Conservation (phyloP, 2,888 invertebrate species). For the Timandra comae region DNA sequence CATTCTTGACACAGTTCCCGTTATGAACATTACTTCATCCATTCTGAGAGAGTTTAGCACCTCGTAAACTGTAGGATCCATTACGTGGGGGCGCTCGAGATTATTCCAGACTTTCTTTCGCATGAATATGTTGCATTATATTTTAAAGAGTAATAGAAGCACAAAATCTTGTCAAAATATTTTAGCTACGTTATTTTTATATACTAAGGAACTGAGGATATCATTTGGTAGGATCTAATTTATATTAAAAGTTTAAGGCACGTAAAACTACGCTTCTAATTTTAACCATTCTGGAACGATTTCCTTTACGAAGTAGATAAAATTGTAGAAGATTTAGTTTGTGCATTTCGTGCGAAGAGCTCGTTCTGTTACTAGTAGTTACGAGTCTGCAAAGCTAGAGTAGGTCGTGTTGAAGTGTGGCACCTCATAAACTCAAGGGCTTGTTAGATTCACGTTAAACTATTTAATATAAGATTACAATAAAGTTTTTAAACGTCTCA, state of each 20-base stretch:
- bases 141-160: no score
- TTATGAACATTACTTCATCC: constrained; percentile 58
- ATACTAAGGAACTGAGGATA: neutral
- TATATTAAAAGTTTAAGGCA: neutral
- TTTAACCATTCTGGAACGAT: neutral
- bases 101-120: constrained; percentile 39
- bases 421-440: constrained; percentile 22
- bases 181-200: constrained; percentile 20
- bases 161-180: constrained; percentile 4
- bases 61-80: constrained; percentile 60
- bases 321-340: constrained; percentile 21
- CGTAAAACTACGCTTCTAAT: neutral
- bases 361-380: constrained; percentile 24
- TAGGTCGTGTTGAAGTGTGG: constrained; percentile 23
- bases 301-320: constrained; percentile 9
- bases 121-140: constrained; percentile 32
- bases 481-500: no score
- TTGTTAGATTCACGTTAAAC: constrained; percentile 29
- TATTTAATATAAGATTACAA: neutral
- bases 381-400: constrained; percentile 16
- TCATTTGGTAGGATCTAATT: no score
- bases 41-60: constrained; percentile 52
- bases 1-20: constrained; percentile 50
- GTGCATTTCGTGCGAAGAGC: constrained; percentile 22
- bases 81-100: constrained; percentile 44